Evolutionary conservation across 2,888 invertebrate genomes (phyloP), one percentile per base, ranked within the genome.

Genomic region (Thecophora atra): DNA sequence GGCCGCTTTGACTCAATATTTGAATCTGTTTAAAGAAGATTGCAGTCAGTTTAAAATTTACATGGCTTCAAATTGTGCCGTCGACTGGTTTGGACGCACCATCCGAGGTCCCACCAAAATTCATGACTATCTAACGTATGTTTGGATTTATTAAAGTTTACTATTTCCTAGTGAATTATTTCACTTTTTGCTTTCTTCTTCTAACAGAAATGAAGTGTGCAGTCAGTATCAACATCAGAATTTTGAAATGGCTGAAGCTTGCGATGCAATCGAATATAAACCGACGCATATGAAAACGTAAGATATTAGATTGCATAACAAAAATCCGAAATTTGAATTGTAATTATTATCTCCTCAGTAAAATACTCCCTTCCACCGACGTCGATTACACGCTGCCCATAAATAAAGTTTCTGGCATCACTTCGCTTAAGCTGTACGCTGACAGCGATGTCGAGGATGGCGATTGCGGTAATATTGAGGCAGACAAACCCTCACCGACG

Each of bases 31-130:
- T 74, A 77, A 77, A 63, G 78, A 75, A 21, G 76, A 78, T 63
- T 72, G 76, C 71, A 71, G 77, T 24, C 76, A 77, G 8, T 77
- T 80, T 26, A 80, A 80, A 63, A 77, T 74, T 51, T 77, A 72
- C 72, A 75, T 83, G 44, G 81, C 82, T 28, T 78, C 81, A 44
- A 84, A 83, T 74, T 75, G 79, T 66, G 79, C 79, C 0, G 70
- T 83, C 4, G 83, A 84, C 70, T 84, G 82, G 82, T 84, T 81
- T 76, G 83, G 83, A 1, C 77, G 81, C 52, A 81, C 81, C 6
- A 75, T 84, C 56, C 79, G 79, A 62, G 81, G 80, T 24, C 78
- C 77, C 21, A 70, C 74, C 6, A 80, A 79, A 73, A 80, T 83
- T 13, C 78, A 81, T 63, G 78, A 80, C 30, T 81, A 78, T 72